Base-by-base conservation (phyloP, 2,888 invertebrate species). In the Petrophora chlorosata region DNA sequence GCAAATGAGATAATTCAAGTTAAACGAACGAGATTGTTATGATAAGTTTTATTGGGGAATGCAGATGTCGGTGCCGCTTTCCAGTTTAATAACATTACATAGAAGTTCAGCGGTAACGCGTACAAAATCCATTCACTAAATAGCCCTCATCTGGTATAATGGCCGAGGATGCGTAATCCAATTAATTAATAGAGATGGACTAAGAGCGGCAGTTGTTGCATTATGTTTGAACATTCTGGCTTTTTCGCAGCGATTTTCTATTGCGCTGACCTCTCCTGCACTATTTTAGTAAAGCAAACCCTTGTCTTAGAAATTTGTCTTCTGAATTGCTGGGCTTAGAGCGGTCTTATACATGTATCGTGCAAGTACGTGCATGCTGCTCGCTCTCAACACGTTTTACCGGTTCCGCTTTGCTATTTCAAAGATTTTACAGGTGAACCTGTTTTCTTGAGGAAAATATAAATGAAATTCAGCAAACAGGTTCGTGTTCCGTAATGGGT, bases 151-250 rank as follows among this genome's bases (percentile, higher is more conserved):
- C 78, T 79, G 71, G 76, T 71, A 76, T 84, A 83, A 84, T 82
- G 74, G 76, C 71, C 70, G 71, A 78, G 77, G 73, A 69, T 77
- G 69, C 69, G 81, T 82, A 82, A 82, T 84, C 79, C 77, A 84
- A 83, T 85, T 85, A 83, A 84, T 85, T 82, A 83, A 77, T 66
- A 69, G 72, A 75, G 77, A 79, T 81, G 76, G 75, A 79, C 76
- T 78, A 9, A 4, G 71, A 68, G 71, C 67, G 19, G 71, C n/a
- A n/a, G n/a, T n/a, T n/a, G n/a, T 70, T 76, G 74, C 73, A 76
- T 67, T 66, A 67, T 64, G 69, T 61, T 48, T 2, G 17, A 35
- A 23, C 1, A 28, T 7, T 43, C 19, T 47, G 48, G 50, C 52
- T 53, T 43, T 51, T 28, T 15, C 7, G 40, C 56, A 56, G 63